phyloP scores from a whole-genome alignment of 1,140 invertebrate genomes.

The Tachypleus tridentatus region DNA sequence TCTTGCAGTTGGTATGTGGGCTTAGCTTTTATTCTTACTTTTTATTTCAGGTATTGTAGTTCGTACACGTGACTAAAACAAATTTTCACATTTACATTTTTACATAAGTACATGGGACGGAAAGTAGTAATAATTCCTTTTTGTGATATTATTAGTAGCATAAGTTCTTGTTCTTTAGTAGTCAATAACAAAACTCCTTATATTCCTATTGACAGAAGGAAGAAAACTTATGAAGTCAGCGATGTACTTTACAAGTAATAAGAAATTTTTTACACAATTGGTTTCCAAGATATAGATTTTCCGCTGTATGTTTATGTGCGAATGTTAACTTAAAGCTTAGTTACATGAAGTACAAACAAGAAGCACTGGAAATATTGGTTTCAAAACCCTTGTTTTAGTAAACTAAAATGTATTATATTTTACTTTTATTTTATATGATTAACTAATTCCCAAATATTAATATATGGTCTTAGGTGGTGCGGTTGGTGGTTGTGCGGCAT shows the following conservation, averaged over 20 bases:
- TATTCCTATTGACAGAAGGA: too few species aligned
- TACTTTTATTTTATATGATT: too few species aligned
- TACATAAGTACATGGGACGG: neutral
- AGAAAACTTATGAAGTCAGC: neutral
- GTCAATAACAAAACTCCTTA: neutral
- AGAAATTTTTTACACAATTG: neutral
- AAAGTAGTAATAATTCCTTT: neutral
- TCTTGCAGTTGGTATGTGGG: slow-evolving; percentile 18
- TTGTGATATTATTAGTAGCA: slow-evolving; percentile 2
- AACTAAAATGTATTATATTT: too few species aligned
- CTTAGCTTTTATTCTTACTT: neutral
- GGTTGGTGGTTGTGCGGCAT: slow-evolving; percentile 19
- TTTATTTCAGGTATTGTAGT: too few species aligned
- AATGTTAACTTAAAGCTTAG: too few species aligned
- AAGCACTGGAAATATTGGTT: too few species aligned
- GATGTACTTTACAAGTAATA: neutral
- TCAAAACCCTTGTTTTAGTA: too few species aligned
- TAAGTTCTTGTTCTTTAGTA: neutral
- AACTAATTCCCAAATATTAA: too few species aligned
- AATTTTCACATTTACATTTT: neutral
- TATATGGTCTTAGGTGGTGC: slow-evolving; percentile 16
- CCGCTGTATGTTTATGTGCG: too few species aligned
- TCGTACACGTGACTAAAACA: too few species aligned
- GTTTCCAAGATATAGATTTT: too few species aligned
- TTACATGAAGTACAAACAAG: too few species aligned